These are phyloP conservation scores for Ametastegia equiseti DNA, from an alignment of 2,888 invertebrate species.

Conservation along the genomic window DNA sequence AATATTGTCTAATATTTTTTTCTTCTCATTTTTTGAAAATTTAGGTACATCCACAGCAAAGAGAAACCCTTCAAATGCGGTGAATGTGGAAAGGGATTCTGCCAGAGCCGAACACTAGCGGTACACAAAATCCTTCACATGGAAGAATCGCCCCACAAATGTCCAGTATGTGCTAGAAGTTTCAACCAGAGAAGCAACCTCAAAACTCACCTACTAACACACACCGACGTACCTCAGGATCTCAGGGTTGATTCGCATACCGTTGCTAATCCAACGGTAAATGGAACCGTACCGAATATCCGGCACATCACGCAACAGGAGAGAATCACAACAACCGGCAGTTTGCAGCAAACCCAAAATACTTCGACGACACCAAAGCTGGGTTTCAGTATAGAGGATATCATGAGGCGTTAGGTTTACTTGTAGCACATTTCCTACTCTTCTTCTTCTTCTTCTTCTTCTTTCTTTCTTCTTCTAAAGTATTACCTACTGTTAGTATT, in stretches of 20 bases:
- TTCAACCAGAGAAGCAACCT: constrained; percentile 96
- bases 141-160: constrained; percentile 96
- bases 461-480: too few species aligned
- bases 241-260: constrained; percentile 63
- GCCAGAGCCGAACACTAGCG: constrained; percentile 96
- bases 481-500: constrained; percentile 24
- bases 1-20: background rate
- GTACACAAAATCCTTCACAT: constrained; percentile 96
- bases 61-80: constrained; percentile 99
- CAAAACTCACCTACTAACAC: constrained; percentile 93
- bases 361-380: constrained; percentile 75
- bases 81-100: constrained; percentile 98
- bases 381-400: constrained; percentile 93
- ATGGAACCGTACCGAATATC: constrained; percentile 52
- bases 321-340: constrained; percentile 51
- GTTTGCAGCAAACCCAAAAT: background rate
- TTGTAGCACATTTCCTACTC: background rate
- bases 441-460: too few species aligned
- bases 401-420: constrained; percentile 83
- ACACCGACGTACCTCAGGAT: constrained; percentile 83
- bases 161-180: constrained; percentile 91
- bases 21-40: constrained; percentile 55
- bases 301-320: constrained; percentile 55
- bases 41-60: constrained; percentile 97
- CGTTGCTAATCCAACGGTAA: constrained; percentile 42